phyloP scores from a whole-genome alignment of 2,113 vertebrate genomes.

The Corydoras sp. region DNA sequence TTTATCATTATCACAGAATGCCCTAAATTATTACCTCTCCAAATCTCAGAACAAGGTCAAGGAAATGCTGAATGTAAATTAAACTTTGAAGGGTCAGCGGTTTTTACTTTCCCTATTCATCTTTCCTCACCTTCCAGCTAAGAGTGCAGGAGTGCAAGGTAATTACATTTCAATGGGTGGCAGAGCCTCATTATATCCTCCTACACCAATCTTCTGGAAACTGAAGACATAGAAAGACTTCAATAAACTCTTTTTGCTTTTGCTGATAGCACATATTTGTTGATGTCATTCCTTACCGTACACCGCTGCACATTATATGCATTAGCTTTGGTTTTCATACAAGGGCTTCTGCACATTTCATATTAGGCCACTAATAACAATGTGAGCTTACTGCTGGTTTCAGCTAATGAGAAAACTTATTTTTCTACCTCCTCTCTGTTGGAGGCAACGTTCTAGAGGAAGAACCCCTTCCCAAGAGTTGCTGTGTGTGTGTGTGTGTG shows the following conservation, averaged over 20 bases:
- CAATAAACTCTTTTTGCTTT: constrained; percentile 14
- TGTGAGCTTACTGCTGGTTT: constrained; percentile 33
- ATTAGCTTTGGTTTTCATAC: constrained; percentile 16
- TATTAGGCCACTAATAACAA: constrained; percentile 42
- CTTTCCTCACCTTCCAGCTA: constrained; percentile 78
- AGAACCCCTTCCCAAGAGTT: constrained; percentile 35
- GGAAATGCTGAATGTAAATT: constrained; percentile 92
- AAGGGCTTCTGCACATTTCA: constrained; percentile 27
- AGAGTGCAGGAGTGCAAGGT: constrained; percentile 78
- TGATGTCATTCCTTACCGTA: constrained; percentile 29
- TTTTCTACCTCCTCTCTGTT: constrained; percentile 46
- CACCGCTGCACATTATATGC: constrained; percentile 7
- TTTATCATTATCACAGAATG: constrained; percentile 85
- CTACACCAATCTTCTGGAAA: constrained; percentile 68
- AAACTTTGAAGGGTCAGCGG: constrained; percentile 88
- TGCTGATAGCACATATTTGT: constrained; percentile 29
- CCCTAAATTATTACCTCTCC: constrained; percentile 92
- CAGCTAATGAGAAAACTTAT: constrained; percentile 45
- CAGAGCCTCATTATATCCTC: constrained; percentile 80
- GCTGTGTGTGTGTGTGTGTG: constrained; percentile 24
- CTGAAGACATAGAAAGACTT: constrained; percentile 63
- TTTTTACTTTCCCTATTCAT: constrained; percentile 92
- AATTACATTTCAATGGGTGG: constrained; percentile 83
- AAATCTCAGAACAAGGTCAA: constrained; percentile 89
- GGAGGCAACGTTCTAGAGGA: constrained; percentile 38